Evolutionary conservation across 2,113 vertebrate genomes (phyloP), one percentile per base, ranked within the genome.

Genomic region (Cheilinus undulatus): DNA sequence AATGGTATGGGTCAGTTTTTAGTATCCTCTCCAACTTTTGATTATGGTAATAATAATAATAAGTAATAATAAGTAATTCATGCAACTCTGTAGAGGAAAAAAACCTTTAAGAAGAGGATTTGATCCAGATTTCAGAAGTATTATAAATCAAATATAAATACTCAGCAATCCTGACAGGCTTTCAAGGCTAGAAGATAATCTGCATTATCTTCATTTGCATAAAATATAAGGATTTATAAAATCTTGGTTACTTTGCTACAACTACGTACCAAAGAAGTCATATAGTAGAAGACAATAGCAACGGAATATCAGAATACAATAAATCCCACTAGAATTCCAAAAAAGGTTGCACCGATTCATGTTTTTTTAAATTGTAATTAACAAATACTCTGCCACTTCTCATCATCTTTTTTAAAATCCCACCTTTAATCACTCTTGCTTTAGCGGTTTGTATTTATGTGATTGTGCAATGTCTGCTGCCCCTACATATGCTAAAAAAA

Each of bases 401-500:
- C 38, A 32, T 19, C 1, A 19, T 19, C n/a, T n/a, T 19, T 43
- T 6, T 19, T 43, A 4, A 43, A 5, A 43, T 43, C n/a, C n/a
- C 12, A 7, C n/a, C 4, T n/a, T 19, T 43, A 43, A n/a, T 19
- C 40, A n/a, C 17, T n/a, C 17, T n/a, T 43, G 40, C 54, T 38
- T 15, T 22, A n/a, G 10, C 88, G 90, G 88, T 83, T 48, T 71
- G 89, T 82, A 81, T 85, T 81, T 26, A 7, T 86, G 86, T 85
- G 45, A 70, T 65, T 82, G 76, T 83, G 85, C 82, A 50, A 64
- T 68, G 7, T 90, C 79, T 61, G 51, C 52, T 58, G 45, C 12
- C 26, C 38, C 50, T 51, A 52, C 62, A 71, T 63, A 36, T 74
- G 63, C 56, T 59, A 51, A 57, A n/a, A n/a, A n/a, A n/a, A n/a